Conservation (phyloP, 2,888 invertebrate species). For the Cacoxenus indagator region DNA sequence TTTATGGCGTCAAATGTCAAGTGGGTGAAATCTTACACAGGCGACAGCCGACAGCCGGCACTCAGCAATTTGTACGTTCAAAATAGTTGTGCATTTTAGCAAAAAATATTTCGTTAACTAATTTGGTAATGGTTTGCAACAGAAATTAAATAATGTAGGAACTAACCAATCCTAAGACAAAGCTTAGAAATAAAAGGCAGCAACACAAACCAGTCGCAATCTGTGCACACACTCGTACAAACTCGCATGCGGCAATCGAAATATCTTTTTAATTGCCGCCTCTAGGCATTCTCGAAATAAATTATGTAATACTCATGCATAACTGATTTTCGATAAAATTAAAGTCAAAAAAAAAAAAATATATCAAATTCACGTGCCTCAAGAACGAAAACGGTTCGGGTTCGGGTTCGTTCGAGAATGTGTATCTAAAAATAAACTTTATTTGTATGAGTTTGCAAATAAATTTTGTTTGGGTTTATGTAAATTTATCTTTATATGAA, state of each 20-base stretch:
- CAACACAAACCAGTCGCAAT: background rate
- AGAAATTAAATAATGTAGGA: background rate
- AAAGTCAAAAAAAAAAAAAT: background rate
- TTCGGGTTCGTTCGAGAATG: too few relatives aligned
- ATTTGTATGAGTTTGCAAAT: too few relatives aligned
- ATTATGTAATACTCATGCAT: constrained; percentile 5
- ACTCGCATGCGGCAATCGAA: background rate
- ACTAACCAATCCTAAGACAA: background rate
- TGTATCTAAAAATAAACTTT: too few relatives aligned
- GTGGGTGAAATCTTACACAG: background rate
- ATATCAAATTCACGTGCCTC: too few relatives aligned
- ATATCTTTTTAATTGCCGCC: constrained; percentile 4
- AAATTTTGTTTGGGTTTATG: too few relatives aligned
- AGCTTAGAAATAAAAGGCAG: background rate
- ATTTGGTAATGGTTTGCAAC: background rate
- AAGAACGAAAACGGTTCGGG: too few relatives aligned
- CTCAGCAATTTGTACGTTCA: background rate
- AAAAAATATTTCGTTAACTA: background rate
- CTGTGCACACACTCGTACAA: background rate
- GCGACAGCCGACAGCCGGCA: background rate
- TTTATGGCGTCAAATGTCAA: background rate
- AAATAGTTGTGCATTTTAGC: background rate
- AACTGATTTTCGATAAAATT: background rate
- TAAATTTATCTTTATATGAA: too few relatives aligned
- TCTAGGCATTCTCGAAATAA: constrained; percentile 5